Evolutionary conservation across 2,888 invertebrate genomes (phyloP), one percentile per base, ranked within the genome.

Genomic region (Pycnomerus fuliginosus): DNA sequence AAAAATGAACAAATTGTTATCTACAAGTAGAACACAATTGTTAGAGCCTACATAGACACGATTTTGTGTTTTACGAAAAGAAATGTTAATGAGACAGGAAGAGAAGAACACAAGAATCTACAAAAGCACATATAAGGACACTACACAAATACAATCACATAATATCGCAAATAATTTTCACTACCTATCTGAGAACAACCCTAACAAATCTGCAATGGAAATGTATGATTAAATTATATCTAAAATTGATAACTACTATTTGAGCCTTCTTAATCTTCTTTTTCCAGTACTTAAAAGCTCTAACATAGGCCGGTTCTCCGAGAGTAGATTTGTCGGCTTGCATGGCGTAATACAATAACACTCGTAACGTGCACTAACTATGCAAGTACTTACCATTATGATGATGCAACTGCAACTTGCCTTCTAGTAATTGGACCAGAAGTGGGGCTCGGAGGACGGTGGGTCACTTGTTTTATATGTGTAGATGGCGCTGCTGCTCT

Each of bases 401-500:
- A 61, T 62, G 59, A 49, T 59, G 58, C 63, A 56, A 59, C 57
- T 65, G 66, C 40, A 56, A 58, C 83, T 81, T 81, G 80, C 80
- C 82, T 80, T 82, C 81, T 80, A 80, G 82, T 79, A 80, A 81
- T 78, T 80, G 77, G 80, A 83, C 82, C 82, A 84, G 83, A 83
- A 85, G 83, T 85, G 85, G 83, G 80, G 80, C 80, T 78, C 76
- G 73, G 77, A 76, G 76, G 76, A 76, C 76, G 78, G 78, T 77
- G 75, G 77, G 76, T 74, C 76, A 75, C 78, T 78, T 78, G 81
- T 84, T 84, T 84, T 84, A 84, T 83, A 82, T 76, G 77, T 76
- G 78, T 75, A 84, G 84, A 83, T 82, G 84, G 83, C 84, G 84
- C 82, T 76, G 73, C 75, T 75, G 48, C 46, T 41, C 46, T 56